Base-by-base conservation (phyloP, 2,888 invertebrate species). In the Patella caerulea region DNA sequence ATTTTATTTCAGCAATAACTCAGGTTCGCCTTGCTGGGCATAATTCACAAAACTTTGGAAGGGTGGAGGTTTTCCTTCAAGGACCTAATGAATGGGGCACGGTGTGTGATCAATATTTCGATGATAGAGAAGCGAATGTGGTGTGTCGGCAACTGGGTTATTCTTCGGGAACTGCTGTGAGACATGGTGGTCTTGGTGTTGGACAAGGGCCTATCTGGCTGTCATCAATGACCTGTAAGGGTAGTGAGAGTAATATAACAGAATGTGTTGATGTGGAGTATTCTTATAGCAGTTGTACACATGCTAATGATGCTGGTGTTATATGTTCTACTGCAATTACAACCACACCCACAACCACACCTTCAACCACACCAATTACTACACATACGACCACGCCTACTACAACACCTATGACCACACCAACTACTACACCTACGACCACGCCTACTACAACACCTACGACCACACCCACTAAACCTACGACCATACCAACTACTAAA, bases 1-100 rank as follows among this genome's bases (percentile, higher is more conserved):
- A 45, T 45, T 65, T 17, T 4, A 24, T 71, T 77, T 15, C 83
- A 87, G 87, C 80, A 72, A 74, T 87, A 5, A 92, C 94, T 12
- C 93, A 94, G 85, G 91, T 95, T 54, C 93, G 95, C n/a, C 88
- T 95, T 59, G 93, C 91, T 11, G 94, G 94, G 74, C 95, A 94
- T 3, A 24, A 65, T 9, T 77, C 75, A 19, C 92, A 88, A 53
- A 84, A 91, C 0, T 91, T 91, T 34, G 96, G 96, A 0, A 93
- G 95, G 70, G 92, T 96, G 0, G 96, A 96, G 91, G 93, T 96
- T 0, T 87, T 78, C 76, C 79, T 87, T 52, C 73, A 84, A 3
- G 88, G 87, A 2, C 83, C 87, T 3, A 81, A 87, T 70, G 79
- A 83, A 54, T 89, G 89, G 89, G 89, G 89, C 4, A 88, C 88